phyloP scores from a whole-genome alignment of 2,113 vertebrate species.

The Candoia aspera region DNA sequence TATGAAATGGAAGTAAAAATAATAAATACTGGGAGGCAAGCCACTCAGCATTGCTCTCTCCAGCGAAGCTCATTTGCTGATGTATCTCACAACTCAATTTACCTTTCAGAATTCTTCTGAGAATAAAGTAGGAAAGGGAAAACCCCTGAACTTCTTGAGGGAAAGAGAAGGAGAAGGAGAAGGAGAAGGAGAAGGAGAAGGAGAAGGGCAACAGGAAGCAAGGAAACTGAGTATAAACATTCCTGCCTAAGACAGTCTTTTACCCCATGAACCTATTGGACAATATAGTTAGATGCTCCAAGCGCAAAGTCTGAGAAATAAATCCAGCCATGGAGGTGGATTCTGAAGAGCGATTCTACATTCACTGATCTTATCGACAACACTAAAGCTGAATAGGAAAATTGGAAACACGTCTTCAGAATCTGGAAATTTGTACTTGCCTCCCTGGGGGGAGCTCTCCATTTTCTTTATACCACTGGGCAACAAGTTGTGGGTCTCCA shows the following conservation, averaged over 20 bases:
- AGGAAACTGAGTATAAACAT: background rate
- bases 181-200: too few relatives aligned
- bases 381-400: background rate
- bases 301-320: background rate
- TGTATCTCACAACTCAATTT: background rate
- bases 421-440: slow-evolving; percentile 61
- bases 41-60: background rate
- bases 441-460: slow-evolving; percentile 84
- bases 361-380: background rate
- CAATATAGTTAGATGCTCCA: background rate
- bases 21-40: background rate
- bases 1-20: background rate
- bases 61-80: background rate
- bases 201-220: too few relatives aligned
- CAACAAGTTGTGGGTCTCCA: slow-evolving; percentile 76
- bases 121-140: background rate
- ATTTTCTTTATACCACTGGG: slow-evolving; percentile 82
- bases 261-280: background rate
- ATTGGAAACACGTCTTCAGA: background rate
- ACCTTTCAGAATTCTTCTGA: background rate
- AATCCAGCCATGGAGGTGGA: background rate
- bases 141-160: background rate
- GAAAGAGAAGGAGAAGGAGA: too few relatives aligned
- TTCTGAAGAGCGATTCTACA: background rate
- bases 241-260: background rate